Conservation (phyloP, 2,797 vertebrate genomes). For the Acipenser oxyrinchus region DNA sequence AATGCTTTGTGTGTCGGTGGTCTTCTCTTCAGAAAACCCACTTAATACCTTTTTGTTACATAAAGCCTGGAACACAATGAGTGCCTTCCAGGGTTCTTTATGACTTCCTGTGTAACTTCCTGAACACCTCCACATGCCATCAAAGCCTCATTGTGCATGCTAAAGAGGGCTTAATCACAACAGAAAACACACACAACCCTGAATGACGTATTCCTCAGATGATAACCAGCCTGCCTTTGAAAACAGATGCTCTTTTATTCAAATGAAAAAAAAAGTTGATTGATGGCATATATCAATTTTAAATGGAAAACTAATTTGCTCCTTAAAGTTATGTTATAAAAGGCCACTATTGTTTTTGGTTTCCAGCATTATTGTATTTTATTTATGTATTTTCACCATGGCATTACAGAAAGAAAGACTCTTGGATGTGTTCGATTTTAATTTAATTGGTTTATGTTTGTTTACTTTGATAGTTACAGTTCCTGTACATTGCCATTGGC, state of each 20-base stretch:
- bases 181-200: constrained; percentile 25
- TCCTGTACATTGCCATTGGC: no score
- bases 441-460: no score
- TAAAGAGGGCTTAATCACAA: constrained; percentile 25
- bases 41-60: constrained; percentile 7
- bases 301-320: no score
- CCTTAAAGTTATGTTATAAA: no score
- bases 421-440: no score
- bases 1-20: constrained; percentile 1
- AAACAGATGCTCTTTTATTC: constrained; percentile 9
- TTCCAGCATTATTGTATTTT: no score
- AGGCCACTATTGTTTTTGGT: no score
- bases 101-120: constrained; percentile 22
- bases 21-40: constrained; percentile 3
- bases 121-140: constrained; percentile 15
- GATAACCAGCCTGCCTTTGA: constrained; percentile 35
- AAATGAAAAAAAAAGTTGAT: no score
- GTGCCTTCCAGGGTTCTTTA: constrained; percentile 14
- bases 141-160: constrained; percentile 26
- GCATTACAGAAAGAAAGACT: no score
- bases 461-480: no score
- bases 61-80: constrained; percentile 9
- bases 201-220: constrained; percentile 31
- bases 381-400: no score
- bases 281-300: no score